Base-by-base conservation (phyloP, 2,797 vertebrate species). In the Erpetoichthys calabaricus region DNA sequence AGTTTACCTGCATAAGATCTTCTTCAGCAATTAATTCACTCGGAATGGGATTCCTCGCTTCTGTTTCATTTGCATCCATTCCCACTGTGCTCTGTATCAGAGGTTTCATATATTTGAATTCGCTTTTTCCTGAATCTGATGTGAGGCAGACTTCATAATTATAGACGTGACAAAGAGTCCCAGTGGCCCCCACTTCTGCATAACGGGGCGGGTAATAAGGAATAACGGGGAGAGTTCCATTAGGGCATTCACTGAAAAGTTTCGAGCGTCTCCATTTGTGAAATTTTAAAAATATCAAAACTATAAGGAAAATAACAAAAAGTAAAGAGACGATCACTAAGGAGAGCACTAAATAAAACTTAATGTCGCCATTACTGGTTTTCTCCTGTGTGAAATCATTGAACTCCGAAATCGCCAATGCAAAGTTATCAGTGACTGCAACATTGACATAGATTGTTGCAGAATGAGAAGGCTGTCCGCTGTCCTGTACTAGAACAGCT, bases 401-500 rank as follows among this genome's bases (percentile, higher is more conserved):
- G 58, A 87, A 76, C 55, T 80, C 82, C 1, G 84, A 83, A 49
- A 89, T 67, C 45, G 82, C 68, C 57, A 82, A 79, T 49, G 82
- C 81, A 68, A 88, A 86, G 62, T 77, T 84, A 74, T 86, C 80
- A 2, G 87, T 85, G 60, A 87, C 67, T 42, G 71, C 81, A 66
- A 89, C 76, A 1, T 85, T 86, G 43, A 91, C 76, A 3, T 77
- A 66, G 69, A 85, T 79, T 49, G 84, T 84, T 70, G 87, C 77
- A 0, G 79, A 80, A 56, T 75, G 75, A 56, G 74, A 68, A 3
- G 74, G 75, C 8, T 67, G 63, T 0, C 74, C 75, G 0, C 78
- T 76, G 44, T 82, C 76, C 5, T 64, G 70, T 41, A 75, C 73
- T 0, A 57, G 43, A 9, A 77, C 59, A 4, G 75, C 55, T 10